Conservation (phyloP, 2,113 vertebrate genomes). For the Hydropotes inermis region DNA sequence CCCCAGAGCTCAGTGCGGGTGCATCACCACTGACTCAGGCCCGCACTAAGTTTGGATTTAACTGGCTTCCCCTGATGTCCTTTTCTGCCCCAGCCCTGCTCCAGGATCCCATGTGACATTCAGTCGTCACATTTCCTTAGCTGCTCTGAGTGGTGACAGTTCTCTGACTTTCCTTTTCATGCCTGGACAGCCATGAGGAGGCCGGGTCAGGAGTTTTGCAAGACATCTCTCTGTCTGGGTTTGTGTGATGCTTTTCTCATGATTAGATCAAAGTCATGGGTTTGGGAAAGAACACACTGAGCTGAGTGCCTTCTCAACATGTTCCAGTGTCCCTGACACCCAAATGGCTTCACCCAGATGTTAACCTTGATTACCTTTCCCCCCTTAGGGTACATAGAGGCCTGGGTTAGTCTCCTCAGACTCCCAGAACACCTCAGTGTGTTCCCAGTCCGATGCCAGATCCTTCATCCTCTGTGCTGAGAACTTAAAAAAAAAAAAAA, state of each 20-base stretch:
- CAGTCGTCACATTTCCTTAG: fast-evolving
- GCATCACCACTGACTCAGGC: fast-evolving
- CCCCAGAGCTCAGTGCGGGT: fast-evolving
- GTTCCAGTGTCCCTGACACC: fast-evolving
- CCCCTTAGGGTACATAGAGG: background rate
- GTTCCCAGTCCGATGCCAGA: fast-evolving
- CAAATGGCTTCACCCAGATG: background rate
- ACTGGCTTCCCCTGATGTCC: too few relatives aligned
- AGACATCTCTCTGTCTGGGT: fast-evolving
- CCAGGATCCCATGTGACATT: background rate
- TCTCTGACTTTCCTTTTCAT: background rate
- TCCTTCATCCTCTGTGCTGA: background rate
- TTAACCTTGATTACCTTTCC: background rate
- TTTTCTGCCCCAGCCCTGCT: too few relatives aligned
- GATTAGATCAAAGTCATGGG: background rate
- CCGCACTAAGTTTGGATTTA: background rate
- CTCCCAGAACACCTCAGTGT: background rate
- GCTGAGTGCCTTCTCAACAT: background rate
- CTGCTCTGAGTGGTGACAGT: background rate
- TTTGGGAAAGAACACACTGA: background rate
- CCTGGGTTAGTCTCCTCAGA: background rate
- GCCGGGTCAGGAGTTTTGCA: background rate
- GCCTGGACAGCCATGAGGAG: background rate
- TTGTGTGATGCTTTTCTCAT: background rate
- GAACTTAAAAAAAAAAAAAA: background rate